Base-by-base conservation (phyloP, 2,888 invertebrate genomes). In the Dasypolia templi region DNA sequence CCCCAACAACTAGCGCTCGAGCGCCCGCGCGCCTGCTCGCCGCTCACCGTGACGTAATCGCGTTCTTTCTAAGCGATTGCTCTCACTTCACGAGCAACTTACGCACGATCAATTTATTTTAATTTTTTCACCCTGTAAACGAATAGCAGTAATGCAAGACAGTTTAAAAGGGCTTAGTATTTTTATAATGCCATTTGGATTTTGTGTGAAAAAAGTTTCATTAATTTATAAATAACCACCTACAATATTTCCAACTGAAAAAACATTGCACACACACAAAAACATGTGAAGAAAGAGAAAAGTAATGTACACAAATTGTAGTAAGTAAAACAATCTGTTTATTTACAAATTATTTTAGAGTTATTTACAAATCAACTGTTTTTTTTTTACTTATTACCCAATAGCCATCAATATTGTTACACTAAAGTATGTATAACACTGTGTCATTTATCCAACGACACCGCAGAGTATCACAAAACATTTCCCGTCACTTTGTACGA, bases 61-160 rank as follows among this genome's bases (percentile, higher is more conserved):
- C 84, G 89, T 93, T 90, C 87, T 86, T 94, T 94, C 93, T 92
- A 89, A 92, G 85, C 92, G 94, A 95, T 94, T 93, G 93, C 91
- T 77, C 89, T 85, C 87, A 84, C 90, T 90, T 90, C 92, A 91
- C 93, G 94, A 91, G 87, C 88, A 90, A 90, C 86, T 91, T 90
- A 87, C 85, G 82, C 90, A 87, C 88, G 91, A 94, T 94, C 95
- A 93, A 95, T 95, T 94, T 95, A 94, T 94, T 95, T 95, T 94
- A 94, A 95, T 95, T 95, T 95, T 94, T 94, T 88, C 85, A 87
- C 88, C 81, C 85, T 88, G 72, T 83, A 71, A 26, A 75, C 7
- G 3, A 4, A 46, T 6, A 19, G 11, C 84, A 79, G 86, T 77
- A 79, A 70, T 70, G 69, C 72, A 72, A 82, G 32, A 55, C 11